Percentiles rank a stretch among this genome's conserved stretches.
Conservation (phyloP, 2,888 invertebrate species). For the Baccha elongata region DNA sequence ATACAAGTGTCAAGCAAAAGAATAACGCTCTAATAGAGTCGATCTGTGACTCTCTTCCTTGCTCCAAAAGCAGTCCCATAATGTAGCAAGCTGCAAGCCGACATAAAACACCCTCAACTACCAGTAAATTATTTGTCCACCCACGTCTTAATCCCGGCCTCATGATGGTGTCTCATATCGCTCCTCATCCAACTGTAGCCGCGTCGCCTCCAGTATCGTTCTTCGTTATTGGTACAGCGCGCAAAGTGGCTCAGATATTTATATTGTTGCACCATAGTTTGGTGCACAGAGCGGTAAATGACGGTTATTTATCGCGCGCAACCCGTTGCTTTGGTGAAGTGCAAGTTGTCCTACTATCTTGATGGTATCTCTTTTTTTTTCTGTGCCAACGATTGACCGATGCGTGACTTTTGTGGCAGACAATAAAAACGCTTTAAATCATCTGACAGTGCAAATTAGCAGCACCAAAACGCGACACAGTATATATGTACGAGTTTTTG, state of each 20-base stretch:
- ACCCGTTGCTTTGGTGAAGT: constrained; percentile 35
- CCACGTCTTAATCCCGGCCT: constrained; percentile 70
- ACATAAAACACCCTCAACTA: constrained; percentile 69
- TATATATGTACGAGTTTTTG: constrained; percentile 48
- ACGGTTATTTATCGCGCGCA: constrained; percentile 70
- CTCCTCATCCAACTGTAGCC: constrained; percentile 58
- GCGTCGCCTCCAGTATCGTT: constrained; percentile 29
- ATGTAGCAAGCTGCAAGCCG: constrained; percentile 1
- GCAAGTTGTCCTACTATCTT: constrained; percentile 26
- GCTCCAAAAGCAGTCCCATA: not conserved
- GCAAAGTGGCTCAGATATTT: constrained; percentile 70
- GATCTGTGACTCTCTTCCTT: constrained; percentile 39
- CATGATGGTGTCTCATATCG: constrained; percentile 65
- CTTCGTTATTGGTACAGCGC: not conserved
- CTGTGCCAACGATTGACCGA: constrained; percentile 62
- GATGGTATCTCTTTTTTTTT: constrained; percentile 8
- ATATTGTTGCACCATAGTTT: constrained; percentile 59
- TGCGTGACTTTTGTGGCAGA: constrained; percentile 74
- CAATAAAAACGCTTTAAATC: constrained; percentile 74
- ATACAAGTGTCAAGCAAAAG: constrained; percentile 52
- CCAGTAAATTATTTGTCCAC: constrained; percentile 74
- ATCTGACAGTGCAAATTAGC: constrained; percentile 74
- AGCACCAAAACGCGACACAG: constrained; percentile 55
- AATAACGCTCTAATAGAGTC: constrained; percentile 61
- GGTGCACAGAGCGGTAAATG: constrained; percentile 60